Percentiles rank a stretch among this genome's conserved stretches.
These are phyloP conservation scores for Butorides virescens DNA, from an alignment of 2,113 vertebrate species.

Conservation along the genomic window DNA sequence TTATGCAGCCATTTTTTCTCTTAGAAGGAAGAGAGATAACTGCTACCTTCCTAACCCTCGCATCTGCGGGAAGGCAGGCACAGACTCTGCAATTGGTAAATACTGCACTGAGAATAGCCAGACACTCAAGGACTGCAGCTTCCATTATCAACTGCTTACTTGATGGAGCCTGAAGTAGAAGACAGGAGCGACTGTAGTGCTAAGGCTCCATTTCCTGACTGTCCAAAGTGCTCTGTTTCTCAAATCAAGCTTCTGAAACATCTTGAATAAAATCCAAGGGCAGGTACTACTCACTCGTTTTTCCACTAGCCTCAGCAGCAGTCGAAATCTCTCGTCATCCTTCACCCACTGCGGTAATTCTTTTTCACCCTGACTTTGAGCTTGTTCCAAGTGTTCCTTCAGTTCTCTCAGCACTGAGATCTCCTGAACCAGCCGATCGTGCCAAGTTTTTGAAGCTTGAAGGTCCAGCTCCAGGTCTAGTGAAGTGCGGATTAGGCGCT, in stretches of 20 bases:
- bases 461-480: slow-evolving; percentile 95
- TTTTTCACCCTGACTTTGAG: slow-evolving; percentile 84
- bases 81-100: background rate
- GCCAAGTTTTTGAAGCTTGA: slow-evolving; percentile 91
- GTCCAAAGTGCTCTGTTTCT: background rate
- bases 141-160: background rate
- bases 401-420: slow-evolving; percentile 87
- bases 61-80: background rate
- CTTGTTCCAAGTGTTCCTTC: slow-evolving; percentile 88
- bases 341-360: slow-evolving; percentile 86
- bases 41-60: background rate
- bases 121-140: background rate
- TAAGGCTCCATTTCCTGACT: background rate
- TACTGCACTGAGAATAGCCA: background rate
- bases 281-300: slow-evolving; percentile 79
- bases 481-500: slow-evolving; percentile 88
- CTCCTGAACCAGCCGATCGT: slow-evolving; percentile 87
- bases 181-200: background rate
- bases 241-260: background rate
- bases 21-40: background rate
- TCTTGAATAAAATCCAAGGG: background rate
- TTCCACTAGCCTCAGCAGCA: slow-evolving; percentile 88
- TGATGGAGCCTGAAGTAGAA: background rate
- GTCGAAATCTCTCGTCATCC: slow-evolving; percentile 89
- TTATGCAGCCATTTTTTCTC: background rate